Base-by-base conservation (phyloP, 2,888 invertebrate genomes). In the Hydriomena furcata region DNA sequence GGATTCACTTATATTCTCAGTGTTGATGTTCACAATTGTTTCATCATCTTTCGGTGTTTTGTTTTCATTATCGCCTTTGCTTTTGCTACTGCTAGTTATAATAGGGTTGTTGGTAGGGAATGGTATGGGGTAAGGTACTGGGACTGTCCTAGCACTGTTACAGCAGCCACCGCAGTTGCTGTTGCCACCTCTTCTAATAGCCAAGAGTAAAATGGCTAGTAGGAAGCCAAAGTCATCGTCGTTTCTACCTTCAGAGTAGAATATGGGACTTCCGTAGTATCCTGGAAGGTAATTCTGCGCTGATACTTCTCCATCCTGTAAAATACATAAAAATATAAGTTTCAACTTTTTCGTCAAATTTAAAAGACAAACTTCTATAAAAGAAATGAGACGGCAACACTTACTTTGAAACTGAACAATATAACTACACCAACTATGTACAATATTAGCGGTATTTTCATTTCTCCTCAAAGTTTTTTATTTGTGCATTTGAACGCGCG, bases 101-200 rank as follows among this genome's bases (percentile, higher is more conserved):
- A 82, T 58, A 0, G 79, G 68, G 36, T 66, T 78, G 41, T 76
- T 80, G 0, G 71, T 80, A 0, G 82, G 79, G 10, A 81, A 60
- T 0, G 82, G 74, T 47, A 84, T 78, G 0, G 84, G 84, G 37
- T 71, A 82, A 0, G 84, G 84, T 24, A 83, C 66, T 0, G 80
- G 82, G 6, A 82, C 66, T 12, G 61, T 75, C 25, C 63, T 67
- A 7, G 61, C 43, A 32, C 58, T 59, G 10, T 61, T 62, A 5
- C 68, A 55, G 37, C 72, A 70, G 37, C 62, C 66, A 17, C 17
- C 2, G 45, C 71, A 70, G 45, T 72, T 72, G 17, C 77, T 66
- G 20, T 71, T 62, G 10, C 67, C 37, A 28, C 66, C 62, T 38
- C 71, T 66, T 24, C 68, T 74, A 1, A 69, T 55, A 5, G 82